These are phyloP conservation scores for Doryteuthis pealeii DNA, from an alignment of 1,140 invertebrate genomes.

Conservation along the genomic window DNA sequence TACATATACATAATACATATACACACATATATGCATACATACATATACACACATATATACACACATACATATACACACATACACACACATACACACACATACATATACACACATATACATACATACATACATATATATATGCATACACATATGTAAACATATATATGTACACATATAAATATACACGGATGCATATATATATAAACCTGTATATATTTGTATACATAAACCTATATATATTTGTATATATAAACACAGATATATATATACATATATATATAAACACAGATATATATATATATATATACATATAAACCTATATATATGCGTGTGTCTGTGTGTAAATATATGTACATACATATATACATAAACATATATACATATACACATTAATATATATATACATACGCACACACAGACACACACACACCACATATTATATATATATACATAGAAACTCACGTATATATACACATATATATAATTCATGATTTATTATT, in stretches of 20 bases:
- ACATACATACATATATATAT: background rate
- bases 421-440: no score
- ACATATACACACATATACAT: background rate
- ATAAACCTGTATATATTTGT: background rate
- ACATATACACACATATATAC: background rate
- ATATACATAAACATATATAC: background rate
- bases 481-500: no score
- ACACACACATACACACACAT: background rate
- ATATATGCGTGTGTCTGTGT: no score
- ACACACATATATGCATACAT: background rate
- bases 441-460: no score
- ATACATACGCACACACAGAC: background rate
- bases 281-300: background rate
- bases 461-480: no score
- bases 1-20: slow-evolving; percentile 3
- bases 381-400: no score
- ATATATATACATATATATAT: background rate
- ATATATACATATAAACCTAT: no score
- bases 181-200: background rate
- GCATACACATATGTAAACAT: background rate
- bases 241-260: no score
- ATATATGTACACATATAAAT: background rate
- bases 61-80: background rate
- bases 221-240: background rate
- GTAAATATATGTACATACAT: no score